Percentiles rank a stretch among this genome's conserved stretches.
These are phyloP conservation scores for Notiomystis cincta DNA, from an alignment of 2,113 vertebrate genomes.

Conservation along the genomic window DNA sequence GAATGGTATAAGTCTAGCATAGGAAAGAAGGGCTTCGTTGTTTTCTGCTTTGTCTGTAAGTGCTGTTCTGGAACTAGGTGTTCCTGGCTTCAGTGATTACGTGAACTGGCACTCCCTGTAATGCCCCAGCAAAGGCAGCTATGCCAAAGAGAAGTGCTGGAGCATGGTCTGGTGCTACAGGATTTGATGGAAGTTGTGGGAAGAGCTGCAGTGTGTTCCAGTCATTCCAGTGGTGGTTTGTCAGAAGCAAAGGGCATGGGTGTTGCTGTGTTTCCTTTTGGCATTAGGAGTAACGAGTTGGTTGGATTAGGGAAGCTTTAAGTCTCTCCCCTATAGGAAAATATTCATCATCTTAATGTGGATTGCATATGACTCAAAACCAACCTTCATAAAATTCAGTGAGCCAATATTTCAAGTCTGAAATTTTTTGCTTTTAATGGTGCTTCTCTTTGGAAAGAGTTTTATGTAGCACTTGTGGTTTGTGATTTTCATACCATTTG, in stretches of 20 bases:
- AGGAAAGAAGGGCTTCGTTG: conserved; percentile 36
- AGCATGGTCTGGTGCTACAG: background rate
- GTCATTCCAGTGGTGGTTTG: conserved; percentile 38
- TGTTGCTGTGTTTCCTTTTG: conserved; percentile 57
- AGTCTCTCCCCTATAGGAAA: conserved; percentile 62
- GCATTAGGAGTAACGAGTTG: conserved; percentile 40
- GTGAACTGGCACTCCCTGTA: conserved; percentile 33
- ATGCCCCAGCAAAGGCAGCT: background rate
- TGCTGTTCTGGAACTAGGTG: conserved; percentile 53
- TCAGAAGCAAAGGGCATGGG: conserved; percentile 42
- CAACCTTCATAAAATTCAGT: conserved; percentile 23
- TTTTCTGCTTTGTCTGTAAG: conserved; percentile 24
- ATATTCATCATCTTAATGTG: conserved; percentile 42
- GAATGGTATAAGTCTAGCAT: background rate
- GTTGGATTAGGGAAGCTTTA: conserved; percentile 31
- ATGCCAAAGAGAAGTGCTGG: conserved; percentile 12
- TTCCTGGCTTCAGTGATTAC: background rate
- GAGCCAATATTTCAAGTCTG: conserved; percentile 19
- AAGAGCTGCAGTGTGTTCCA: conserved; percentile 11
- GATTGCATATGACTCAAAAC: conserved; percentile 50
- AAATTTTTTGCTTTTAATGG: background rate
- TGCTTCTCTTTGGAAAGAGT: background rate
- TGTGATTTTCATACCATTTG: background rate
- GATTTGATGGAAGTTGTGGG: conserved; percentile 16
- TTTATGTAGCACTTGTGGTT: background rate